Percentiles rank a stretch among this genome's conserved stretches.
These are phyloP conservation scores for Drosophila gunungcola DNA, from an alignment of 1,140 invertebrate species.

Conservation along the genomic window DNA sequence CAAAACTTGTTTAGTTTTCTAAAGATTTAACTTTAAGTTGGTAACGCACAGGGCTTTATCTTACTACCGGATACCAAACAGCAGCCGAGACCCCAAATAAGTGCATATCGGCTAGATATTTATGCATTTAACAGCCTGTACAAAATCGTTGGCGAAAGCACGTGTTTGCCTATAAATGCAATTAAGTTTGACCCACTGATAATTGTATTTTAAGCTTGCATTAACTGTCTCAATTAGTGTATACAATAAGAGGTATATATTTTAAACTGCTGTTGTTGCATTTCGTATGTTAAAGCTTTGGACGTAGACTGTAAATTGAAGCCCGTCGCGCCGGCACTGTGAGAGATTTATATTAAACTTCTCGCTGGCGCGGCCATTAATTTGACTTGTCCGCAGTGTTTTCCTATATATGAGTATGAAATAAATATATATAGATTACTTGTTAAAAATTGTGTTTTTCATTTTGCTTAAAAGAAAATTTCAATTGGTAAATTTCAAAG, in stretches of 20 bases:
- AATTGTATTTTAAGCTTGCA: slow-evolving; percentile 68
- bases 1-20: slow-evolving; percentile 70
- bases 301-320: slow-evolving; percentile 41
- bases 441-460: slow-evolving; percentile 19
- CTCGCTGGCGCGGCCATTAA: slow-evolving; percentile 53
- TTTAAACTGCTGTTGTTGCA: slow-evolving; percentile 36
- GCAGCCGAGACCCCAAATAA: slow-evolving; percentile 18
- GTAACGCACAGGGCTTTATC: slow-evolving; percentile 46
- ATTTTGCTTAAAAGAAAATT: neutral
- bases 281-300: slow-evolving; percentile 60
- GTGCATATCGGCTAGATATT: slow-evolving; percentile 10
- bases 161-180: slow-evolving; percentile 57
- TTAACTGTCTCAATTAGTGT: slow-evolving; percentile 40
- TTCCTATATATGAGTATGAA: slow-evolving; percentile 40
- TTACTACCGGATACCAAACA: slow-evolving; percentile 29
- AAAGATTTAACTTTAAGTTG: slow-evolving; percentile 61
- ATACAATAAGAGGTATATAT: slow-evolving; percentile 47
- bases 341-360: slow-evolving; percentile 84
- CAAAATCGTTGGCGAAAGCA: slow-evolving; percentile 33
- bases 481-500: too few species aligned
- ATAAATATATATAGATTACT: slow-evolving; percentile 31
- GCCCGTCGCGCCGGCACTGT: slow-evolving; percentile 37
- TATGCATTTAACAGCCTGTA: slow-evolving; percentile 68
- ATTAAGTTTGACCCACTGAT: slow-evolving; percentile 69
- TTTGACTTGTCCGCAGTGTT: slow-evolving; percentile 52